Evolutionary conservation across 2,888 invertebrate genomes (phyloP), one percentile per base, ranked within the genome.

Genomic region (Clanis bilineata): DNA sequence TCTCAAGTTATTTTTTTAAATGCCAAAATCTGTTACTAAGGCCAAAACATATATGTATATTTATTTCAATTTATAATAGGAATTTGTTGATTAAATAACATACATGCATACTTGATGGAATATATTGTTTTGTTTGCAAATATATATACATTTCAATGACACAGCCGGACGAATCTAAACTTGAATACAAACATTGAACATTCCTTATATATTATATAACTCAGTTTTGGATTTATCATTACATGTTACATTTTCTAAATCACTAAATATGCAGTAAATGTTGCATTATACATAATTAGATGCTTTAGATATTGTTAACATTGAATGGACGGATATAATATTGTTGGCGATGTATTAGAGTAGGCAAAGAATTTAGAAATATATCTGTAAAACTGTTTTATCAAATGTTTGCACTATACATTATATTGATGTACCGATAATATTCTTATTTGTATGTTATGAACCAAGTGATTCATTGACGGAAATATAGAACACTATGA

Each of bases 21-120:
- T 83, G 83, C 85, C 85, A 86, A 86, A 85, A 81, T 79, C 76
- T 77, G 76, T 80, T 70, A 76, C 77, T 71, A 74, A 80, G 82
- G 84, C 83, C 85, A 85, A 85, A 84, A 82, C n/a, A n/a, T n/a
- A n/a, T 79, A 70, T 63, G 73, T 71, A 75, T 80, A 82, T 83
- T 83, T 78, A 77, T 77, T 79, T 76, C 67, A 68, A 71, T 66
- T 62, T 64, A 69, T 64, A 32, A 23, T 44, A 45, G 36, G 44
- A 15, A 56, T 59, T 65, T 63, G 65, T 69, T 69, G 55, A 67
- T 59, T 63, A 57, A 63, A 63, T 67, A 71, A 66, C 65, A 66
- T 66, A n/a, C n/a, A n/a, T 64, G 61, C 66, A 65, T 60, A 59
- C 62, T 57, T 59, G 39, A 39, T 59, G 36, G 36, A 62, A 44